Evolutionary conservation across 2,797 vertebrate species (phyloP).

Genomic region (Clarias pachynema): DNA sequence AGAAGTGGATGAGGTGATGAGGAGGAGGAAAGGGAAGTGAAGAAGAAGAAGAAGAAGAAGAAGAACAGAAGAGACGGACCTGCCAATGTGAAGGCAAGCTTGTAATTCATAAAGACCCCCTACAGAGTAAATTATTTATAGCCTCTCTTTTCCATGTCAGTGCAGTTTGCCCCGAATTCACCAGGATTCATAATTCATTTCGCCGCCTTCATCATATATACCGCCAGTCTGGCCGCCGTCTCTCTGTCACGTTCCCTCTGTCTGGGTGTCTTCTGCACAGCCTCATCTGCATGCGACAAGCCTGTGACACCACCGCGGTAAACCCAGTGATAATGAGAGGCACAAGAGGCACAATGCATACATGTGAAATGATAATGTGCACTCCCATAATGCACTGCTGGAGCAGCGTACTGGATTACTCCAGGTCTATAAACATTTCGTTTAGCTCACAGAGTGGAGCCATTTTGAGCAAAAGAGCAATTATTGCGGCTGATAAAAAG

Average conservation of each 20-base stretch:
- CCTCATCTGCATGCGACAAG: slow-evolving; percentile 70
- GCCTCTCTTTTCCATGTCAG: slow-evolving; percentile 68
- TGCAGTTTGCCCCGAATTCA: slow-evolving; percentile 79
- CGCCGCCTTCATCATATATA: slow-evolving; percentile 52
- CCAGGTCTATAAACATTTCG: slow-evolving; percentile 42
- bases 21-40: slow-evolving; percentile 54
- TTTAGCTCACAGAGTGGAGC: slow-evolving; percentile 54
- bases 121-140: slow-evolving; percentile 80
- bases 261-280: slow-evolving; percentile 52
- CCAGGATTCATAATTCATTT: slow-evolving; percentile 80
- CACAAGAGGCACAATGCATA: neutral
- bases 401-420: slow-evolving; percentile 43
- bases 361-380: slow-evolving; percentile 4
- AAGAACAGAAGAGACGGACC: slow-evolving; percentile 55
- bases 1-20: slow-evolving; percentile 24
- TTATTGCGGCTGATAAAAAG: slow-evolving; percentile 58
- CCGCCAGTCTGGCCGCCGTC: slow-evolving; percentile 53
- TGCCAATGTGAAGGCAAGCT: slow-evolving; percentile 63
- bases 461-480: slow-evolving; percentile 43
- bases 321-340: neutral
- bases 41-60: slow-evolving; percentile 43
- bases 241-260: slow-evolving; percentile 35
- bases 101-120: slow-evolving; percentile 65
- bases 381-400: slow-evolving; percentile 20
- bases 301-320: slow-evolving; percentile 72